Base-by-base conservation (phyloP, 1,140 invertebrate species). In the Drosophila parvula region DNA sequence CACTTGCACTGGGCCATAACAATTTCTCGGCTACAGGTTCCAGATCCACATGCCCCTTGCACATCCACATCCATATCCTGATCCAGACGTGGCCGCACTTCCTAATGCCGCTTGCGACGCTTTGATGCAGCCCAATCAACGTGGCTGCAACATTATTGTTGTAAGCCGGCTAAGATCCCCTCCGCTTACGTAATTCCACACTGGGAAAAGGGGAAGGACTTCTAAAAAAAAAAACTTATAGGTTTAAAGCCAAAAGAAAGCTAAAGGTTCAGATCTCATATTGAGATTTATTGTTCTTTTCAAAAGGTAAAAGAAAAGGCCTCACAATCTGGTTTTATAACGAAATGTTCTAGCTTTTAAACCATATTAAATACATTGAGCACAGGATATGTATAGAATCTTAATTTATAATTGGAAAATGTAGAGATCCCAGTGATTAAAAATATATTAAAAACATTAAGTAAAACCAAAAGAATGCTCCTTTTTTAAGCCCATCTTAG, bases 61-160 rank as follows among this genome's bases (percentile, higher is more conserved):
- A 50, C 58, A 70, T 64, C 64, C 61, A 45, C n/a, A 43, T 44
- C 62, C 53, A 53, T 57, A 77, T 65, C 67, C 60, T 65, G 27
- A 53, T 51, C 36, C 48, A 77, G 69, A 86, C 83, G 82, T 85
- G 82, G 70, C 50, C 69, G 56, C 62, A 85, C 81, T 84, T 78
- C 28, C 68, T 58, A 84, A 84, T 81, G 69, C 69, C 59, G 32
- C 38, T 36, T 63, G 67, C 58, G 61, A 71, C 74, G 74, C 60
- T 81, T 63, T 67, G 69, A 74, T 64, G 82, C 70, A 86, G 56
- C 62, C 71, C 83, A 86, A 88, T 86, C 83, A 88, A 79, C 79
- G 56, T 64, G 34, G 56, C 67, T 34, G 51, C 59, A 36, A 74
- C 45, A 40, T 70, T 88, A 88, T 77, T 76, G 60, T 67, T 61